A percentile compares a stretch with the other conserved stretches of the same genome.
phyloP scores from a whole-genome alignment of 2,797 vertebrate species.

The Chelon labrosus region DNA sequence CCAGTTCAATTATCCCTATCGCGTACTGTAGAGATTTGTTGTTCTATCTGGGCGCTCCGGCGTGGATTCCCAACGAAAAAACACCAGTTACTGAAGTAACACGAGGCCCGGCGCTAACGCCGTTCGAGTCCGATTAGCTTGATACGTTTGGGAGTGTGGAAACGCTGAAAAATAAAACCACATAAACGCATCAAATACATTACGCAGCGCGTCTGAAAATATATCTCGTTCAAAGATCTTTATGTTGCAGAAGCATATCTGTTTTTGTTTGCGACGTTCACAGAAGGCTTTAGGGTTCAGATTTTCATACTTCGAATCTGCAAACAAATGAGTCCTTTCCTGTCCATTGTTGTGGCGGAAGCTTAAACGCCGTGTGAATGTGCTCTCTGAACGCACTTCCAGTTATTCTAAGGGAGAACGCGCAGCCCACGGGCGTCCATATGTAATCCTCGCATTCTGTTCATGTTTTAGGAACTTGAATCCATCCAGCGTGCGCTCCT shows the following conservation, averaged over 20 bases:
- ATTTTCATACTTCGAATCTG: not conserved
- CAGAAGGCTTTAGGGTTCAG: not conserved
- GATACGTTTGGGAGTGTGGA: not conserved
- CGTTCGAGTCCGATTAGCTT: not conserved
- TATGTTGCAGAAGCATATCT: conserved; percentile 5
- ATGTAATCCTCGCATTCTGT: conserved; percentile 23
- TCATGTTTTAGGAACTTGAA: conserved; percentile 23
- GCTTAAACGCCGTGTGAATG: not conserved
- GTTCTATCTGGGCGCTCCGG: conserved; percentile 40
- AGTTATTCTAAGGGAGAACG: not conserved
- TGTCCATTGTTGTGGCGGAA: not conserved
- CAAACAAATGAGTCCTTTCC: not conserved
- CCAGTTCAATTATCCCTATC: conserved; percentile 69
- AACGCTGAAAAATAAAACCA: not conserved
- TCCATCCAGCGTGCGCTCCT: conserved; percentile 29
- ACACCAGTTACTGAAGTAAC: conserved; percentile 24
- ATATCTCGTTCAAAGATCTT: conserved; percentile 18
- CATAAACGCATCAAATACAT: not conserved
- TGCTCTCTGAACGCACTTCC: not conserved
- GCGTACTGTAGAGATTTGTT: conserved; percentile 59
- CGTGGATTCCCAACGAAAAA: conserved; percentile 45
- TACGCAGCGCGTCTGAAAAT: conserved; percentile 8
- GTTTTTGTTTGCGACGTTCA: conserved; percentile 15
- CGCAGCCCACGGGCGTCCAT: not conserved
- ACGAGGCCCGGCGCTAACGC: not conserved